Evolutionary conservation across 1,140 invertebrate species (phyloP).

Genomic region (Elysia chlorotica): DNA sequence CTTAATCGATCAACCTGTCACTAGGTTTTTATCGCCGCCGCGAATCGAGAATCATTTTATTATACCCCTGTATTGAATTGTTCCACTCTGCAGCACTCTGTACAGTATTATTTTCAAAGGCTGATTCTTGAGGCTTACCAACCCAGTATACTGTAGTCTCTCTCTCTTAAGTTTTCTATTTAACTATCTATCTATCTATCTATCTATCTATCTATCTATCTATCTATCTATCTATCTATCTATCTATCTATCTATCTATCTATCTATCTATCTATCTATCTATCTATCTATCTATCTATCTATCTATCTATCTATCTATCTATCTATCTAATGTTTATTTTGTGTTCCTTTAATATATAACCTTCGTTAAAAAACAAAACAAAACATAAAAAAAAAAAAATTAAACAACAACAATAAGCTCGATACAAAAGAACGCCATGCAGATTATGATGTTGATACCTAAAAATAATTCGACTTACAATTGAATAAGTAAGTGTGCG

Average conservation of each 20-base stretch:
- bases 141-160: too few species aligned
- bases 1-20: too few species aligned
- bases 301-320: not conserved
- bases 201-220: not conserved
- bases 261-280: not conserved
- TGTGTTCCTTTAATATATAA: not conserved
- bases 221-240: constrained; percentile 10
- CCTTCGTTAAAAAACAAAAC: not conserved
- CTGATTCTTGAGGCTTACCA: too few species aligned
- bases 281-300: too few species aligned
- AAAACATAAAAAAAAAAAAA: not conserved
- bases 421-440: not conserved
- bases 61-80: too few species aligned
- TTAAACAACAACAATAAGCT: not conserved
- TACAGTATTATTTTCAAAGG: too few species aligned
- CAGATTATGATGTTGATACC: not conserved
- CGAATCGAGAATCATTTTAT: too few species aligned
- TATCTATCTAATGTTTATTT: not conserved
- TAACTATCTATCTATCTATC: not conserved
- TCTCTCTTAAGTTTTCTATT: not conserved
- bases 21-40: too few species aligned
- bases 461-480: too few species aligned
- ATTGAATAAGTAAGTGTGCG: too few species aligned
- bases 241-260: constrained; percentile 9
- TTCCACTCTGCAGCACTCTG: too few species aligned